Evolutionary conservation across 2,888 invertebrate species (phyloP).

Genomic region (Epinotia nisella): DNA sequence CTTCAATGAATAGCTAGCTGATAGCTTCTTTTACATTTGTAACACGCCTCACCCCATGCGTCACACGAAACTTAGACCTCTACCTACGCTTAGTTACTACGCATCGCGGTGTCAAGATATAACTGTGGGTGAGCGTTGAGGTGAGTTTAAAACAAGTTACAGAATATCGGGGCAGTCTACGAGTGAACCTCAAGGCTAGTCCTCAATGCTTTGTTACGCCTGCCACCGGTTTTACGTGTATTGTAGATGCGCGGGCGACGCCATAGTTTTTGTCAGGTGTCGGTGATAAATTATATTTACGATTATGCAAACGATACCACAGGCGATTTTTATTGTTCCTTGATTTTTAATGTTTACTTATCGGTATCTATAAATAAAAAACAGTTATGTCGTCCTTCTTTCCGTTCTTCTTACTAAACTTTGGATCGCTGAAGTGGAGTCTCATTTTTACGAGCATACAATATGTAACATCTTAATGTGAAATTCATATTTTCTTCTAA

Average conservation of each 20-base stretch:
- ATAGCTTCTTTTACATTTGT: constrained; percentile 56
- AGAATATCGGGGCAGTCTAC: too few species aligned
- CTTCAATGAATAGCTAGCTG: constrained; percentile 58
- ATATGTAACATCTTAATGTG: too few species aligned
- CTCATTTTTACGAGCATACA: too few species aligned
- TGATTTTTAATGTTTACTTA: constrained; percentile 12
- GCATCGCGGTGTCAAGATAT: too few species aligned
- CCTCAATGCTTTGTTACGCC: constrained; percentile 26
- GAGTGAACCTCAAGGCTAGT: constrained; percentile 35
- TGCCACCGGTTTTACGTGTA: constrained; percentile 73
- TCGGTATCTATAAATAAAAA: not conserved
- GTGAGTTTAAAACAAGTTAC: too few species aligned
- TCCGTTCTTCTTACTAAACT: not conserved
- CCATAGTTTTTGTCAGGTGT: constrained; percentile 67
- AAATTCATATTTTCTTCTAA: not conserved
- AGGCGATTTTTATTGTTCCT: constrained; percentile 14
- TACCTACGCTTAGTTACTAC: too few species aligned
- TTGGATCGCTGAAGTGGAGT: too few species aligned
- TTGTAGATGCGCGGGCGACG: constrained; percentile 67
- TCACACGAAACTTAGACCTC: too few species aligned
- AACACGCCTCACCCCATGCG: too few species aligned
- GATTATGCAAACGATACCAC: constrained; percentile 63
- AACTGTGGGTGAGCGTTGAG: too few species aligned
- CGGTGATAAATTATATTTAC: constrained; percentile 62
- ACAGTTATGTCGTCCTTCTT: not conserved